Conservation (phyloP, 2,113 vertebrate genomes). For the Pterophyllum scalare region DNA sequence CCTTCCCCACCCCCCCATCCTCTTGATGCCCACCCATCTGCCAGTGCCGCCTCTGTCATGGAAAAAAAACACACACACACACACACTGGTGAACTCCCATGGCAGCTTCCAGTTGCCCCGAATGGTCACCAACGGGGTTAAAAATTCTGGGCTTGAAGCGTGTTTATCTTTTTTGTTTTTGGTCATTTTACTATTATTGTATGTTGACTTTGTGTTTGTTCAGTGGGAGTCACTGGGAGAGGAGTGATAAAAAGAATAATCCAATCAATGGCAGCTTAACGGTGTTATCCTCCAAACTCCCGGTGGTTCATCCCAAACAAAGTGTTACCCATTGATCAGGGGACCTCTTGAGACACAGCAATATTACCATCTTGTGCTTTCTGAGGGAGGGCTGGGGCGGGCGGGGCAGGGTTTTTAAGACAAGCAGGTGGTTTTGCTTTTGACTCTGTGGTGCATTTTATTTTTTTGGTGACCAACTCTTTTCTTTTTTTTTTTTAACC, state of each 20-base stretch:
- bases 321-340: slow-evolving; percentile 70
- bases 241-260: slow-evolving; percentile 75
- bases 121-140: slow-evolving; percentile 68
- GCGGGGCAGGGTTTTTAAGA: slow-evolving; percentile 55
- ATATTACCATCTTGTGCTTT: slow-evolving; percentile 84
- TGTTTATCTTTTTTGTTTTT: slow-evolving; percentile 50
- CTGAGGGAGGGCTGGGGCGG: slow-evolving; percentile 70
- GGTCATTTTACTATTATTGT: slow-evolving; percentile 65
- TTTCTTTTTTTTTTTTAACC: slow-evolving; percentile 61
- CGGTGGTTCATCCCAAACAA: slow-evolving; percentile 64
- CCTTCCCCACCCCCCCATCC: background rate
- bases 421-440: slow-evolving; percentile 74
- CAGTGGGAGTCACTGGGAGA: slow-evolving; percentile 75
- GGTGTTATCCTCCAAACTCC: slow-evolving; percentile 72
- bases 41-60: slow-evolving; percentile 57
- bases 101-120: slow-evolving; percentile 78
- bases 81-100: slow-evolving; percentile 76
- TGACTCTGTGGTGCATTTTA: slow-evolving; percentile 82
- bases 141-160: slow-evolving; percentile 79
- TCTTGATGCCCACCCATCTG: slow-evolving; percentile 42
- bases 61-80: slow-evolving; percentile 43
- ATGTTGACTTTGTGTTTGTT: slow-evolving; percentile 71
- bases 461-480: slow-evolving; percentile 81
- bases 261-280: slow-evolving; percentile 81
- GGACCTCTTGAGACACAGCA: slow-evolving; percentile 84